Evolutionary conservation across 2,113 vertebrate species (phyloP).

Genomic region (Willisornis vidua): DNA sequence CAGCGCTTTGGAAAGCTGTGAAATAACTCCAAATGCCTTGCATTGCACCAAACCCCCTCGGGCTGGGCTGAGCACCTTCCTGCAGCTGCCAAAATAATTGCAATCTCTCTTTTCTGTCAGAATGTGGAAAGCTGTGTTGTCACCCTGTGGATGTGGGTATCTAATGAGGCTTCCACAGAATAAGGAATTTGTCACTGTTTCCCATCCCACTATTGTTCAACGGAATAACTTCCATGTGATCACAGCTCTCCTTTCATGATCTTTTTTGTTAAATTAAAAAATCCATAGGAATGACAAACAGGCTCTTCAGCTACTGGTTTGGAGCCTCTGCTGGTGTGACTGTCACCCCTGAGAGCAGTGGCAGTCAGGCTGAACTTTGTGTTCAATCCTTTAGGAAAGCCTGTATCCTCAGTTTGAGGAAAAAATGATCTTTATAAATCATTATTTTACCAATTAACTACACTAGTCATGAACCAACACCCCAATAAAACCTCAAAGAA

Average conservation of each 20-base stretch:
- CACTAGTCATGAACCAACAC: rapidly evolving
- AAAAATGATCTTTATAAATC: not conserved
- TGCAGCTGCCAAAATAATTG: not conserved
- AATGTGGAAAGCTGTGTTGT: not conserved
- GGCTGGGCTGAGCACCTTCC: no score
- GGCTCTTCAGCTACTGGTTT: not conserved
- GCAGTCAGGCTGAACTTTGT: not conserved
- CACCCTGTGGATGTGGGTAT: not conserved
- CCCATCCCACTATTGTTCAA: not conserved
- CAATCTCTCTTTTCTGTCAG: not conserved
- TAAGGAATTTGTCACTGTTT: not conserved
- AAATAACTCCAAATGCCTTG: not conserved
- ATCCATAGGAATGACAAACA: not conserved
- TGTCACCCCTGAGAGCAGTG: not conserved
- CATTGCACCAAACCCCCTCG: not conserved
- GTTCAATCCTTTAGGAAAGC: not conserved
- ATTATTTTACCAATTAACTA: not conserved
- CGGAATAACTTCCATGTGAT: not conserved
- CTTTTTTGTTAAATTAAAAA: not conserved
- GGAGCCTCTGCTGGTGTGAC: not conserved
- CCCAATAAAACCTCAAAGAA: not conserved
- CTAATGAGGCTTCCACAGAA: not conserved
- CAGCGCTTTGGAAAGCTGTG: not conserved
- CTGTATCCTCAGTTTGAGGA: not conserved
- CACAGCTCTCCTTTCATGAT: not conserved